phyloP scores from a whole-genome alignment of 2,888 invertebrate species.

The Entomobrya multifasciata region DNA sequence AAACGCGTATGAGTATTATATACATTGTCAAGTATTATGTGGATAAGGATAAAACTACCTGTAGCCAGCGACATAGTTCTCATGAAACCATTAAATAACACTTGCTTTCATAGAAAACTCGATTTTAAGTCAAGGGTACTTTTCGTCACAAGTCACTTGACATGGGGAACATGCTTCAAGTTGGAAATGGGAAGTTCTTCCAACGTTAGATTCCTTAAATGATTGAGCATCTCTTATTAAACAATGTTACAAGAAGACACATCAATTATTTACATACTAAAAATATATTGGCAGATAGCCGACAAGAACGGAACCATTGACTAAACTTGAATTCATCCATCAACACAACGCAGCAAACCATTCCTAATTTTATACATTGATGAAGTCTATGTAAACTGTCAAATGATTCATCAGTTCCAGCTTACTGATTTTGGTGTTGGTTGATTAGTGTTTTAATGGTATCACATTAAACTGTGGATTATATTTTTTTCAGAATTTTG shows the following conservation, averaged over 20 bases:
- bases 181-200: conserved; percentile 2
- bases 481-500: too few relatives aligned
- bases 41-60: not conserved
- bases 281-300: too few relatives aligned
- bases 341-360: not conserved
- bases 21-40: not conserved
- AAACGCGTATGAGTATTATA: too few relatives aligned
- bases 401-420: not conserved
- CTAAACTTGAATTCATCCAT: conserved; percentile 33
- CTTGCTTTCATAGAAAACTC: conserved; percentile 41
- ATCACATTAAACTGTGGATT: too few relatives aligned
- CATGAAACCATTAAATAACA: conserved; percentile 16
- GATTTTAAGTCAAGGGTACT: conserved; percentile 62
- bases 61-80: conserved; percentile 51
- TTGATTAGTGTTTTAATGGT: too few relatives aligned
- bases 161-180: conserved; percentile 52
- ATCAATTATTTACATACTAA: too few relatives aligned
- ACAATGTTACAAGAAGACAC: too few relatives aligned
- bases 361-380: too few relatives aligned
- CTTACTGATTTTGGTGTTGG: too few relatives aligned
- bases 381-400: too few relatives aligned
- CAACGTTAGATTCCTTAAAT: not conserved
- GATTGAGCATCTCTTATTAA: not conserved
- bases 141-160: conserved; percentile 54
- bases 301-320: not conserved